Evolutionary conservation across 1,140 invertebrate species (phyloP), one percentile per base, ranked within the genome.

Genomic region (Arion vulgaris): DNA sequence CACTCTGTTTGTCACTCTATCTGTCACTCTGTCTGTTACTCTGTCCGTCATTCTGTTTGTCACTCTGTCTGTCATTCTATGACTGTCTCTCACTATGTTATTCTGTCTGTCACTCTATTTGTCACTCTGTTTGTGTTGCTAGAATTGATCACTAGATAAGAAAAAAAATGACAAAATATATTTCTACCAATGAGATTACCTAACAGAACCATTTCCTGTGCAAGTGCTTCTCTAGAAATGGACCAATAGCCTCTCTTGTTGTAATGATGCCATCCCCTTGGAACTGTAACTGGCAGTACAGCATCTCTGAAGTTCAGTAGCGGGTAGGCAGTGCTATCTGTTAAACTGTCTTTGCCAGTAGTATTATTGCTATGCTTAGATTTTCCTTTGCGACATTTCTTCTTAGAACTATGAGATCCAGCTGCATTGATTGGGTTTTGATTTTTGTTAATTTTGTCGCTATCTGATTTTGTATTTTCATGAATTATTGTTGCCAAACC

Each of bases 241-340:
- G 73, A 39, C 73, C 73, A 75, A 28, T 75, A 51, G 1, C 73
- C 73, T 34, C 73, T 75, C 1, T 53, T 51, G 32, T 39, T 75
- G 45, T 45, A 51, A 23, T 75, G 73, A 51, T 75, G 73, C 73
- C 73, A 75, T 19, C 7, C 38, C 45, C 45, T 45, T 15, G 73
- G 73, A 39, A 75, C 41, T 28, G 73, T 45, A 0, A 75, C 73
- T 49, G 73, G 38, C 17, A 75, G 73, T 5, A 75, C 73, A 28
- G 73, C 73, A 75, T 75, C 73, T 28, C 28, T 75, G 45, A 75
- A 75, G 32, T 75, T 39, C 45, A 75, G 45, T 45, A n/a, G 41
- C 4, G 62, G n/a, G 28, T 66, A 66, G 53, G 9, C 23, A 19
- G 17, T 57, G 4, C 53, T 2, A 7, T 66, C 62, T 66, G n/a